Base-by-base conservation (phyloP, 2,113 vertebrate species). In the Pterocles gutturalis region DNA sequence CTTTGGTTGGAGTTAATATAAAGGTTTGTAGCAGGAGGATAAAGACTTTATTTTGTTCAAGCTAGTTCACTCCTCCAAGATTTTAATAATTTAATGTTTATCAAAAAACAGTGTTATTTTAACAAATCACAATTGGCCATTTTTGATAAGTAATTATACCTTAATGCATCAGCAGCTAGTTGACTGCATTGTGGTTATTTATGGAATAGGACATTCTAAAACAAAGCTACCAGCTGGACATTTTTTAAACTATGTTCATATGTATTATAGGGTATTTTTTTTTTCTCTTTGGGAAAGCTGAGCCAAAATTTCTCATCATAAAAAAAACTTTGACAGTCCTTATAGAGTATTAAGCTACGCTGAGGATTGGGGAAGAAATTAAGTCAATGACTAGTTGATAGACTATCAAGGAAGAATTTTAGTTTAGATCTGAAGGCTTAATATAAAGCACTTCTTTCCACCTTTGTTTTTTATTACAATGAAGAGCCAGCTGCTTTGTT, bases 401-500 rank as follows among this genome's bases (percentile, higher is more conserved):
- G 89, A 93, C 49, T 17, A 49, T 77, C 51, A 89, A 88, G 73
- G 61, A 94, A 51, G 26, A 81, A 77, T 49, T 41, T 61, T 69
- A 79, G 70, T 95, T 97, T 93, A 51, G 49, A 60, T 25, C 28
- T 57, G 33, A 88, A 79, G 5, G 17, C 4, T 93, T 94, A 43
- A 33, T 71, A 70, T 49, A 11, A 85, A 75, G 17, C 17, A 57
- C 4, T 19, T 70, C 31, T 64, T 84, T 65, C 55, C 10, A 78
- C 34, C 22, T 62, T 87, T 1, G 15, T 53, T 71, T 93, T 89
- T 83, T 57, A 67, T 85, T 84, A 51, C 26, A 65, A 10, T 70
- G 53, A 80, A 64, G 19, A 94, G 33, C 29, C 73, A 97, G 65
- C 38, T 96, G 89, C 46, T 95, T 97, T 91, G 13, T 41, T 90